These are phyloP conservation scores for Rhinichthys klamathensis DNA, from an alignment of 2,113 vertebrate genomes.

Conservation along the genomic window DNA sequence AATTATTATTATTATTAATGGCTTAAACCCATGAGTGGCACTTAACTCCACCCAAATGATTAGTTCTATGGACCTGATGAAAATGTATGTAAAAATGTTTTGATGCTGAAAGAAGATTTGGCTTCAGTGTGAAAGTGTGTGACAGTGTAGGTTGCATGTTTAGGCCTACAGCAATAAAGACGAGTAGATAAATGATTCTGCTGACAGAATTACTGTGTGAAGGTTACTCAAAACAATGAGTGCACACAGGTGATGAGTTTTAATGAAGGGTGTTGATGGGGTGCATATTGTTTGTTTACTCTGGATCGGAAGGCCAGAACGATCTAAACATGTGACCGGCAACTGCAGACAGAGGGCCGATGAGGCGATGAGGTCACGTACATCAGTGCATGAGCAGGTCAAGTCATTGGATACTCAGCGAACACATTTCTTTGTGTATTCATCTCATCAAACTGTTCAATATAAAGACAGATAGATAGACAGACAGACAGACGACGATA, in stretches of 20 bases:
- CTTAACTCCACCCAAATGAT: not conserved
- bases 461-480: not conserved
- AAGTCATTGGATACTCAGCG: not conserved
- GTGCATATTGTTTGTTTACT: constrained; percentile 28
- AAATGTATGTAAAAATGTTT: not conserved
- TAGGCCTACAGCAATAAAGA: constrained; percentile 5
- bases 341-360: not conserved
- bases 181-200: constrained; percentile 30
- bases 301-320: not conserved
- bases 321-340: constrained; percentile 35
- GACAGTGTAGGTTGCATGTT: not conserved
- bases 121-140: constrained; percentile 20
- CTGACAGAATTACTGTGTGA: constrained; percentile 49
- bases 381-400: not conserved
- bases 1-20: not conserved
- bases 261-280: constrained; percentile 24
- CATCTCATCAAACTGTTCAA: not conserved
- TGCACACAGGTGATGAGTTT: not conserved
- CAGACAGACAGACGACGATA: not conserved
- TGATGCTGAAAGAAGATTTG: not conserved
- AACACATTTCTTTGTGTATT: not conserved
- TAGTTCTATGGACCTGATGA: not conserved
- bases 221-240: constrained; percentile 31
- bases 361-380: not conserved
- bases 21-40: not conserved